These are phyloP conservation scores for Temnothorax curvispinosus DNA, from an alignment of 1,140 invertebrate species.

Conservation along the genomic window DNA sequence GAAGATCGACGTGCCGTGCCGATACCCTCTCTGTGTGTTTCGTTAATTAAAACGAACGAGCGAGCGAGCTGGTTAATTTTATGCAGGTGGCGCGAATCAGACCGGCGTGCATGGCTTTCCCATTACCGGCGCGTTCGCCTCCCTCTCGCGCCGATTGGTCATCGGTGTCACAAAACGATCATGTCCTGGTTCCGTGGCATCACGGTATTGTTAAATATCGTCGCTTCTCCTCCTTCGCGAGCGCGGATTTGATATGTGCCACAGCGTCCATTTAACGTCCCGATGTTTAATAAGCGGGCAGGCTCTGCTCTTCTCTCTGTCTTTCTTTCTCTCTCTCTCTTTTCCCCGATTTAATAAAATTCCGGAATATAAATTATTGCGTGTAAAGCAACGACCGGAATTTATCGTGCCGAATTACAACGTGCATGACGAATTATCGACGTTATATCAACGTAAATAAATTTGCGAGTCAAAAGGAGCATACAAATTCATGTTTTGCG, in stretches of 20 bases:
- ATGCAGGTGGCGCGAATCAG: conserved; percentile 82
- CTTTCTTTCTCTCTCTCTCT: neutral
- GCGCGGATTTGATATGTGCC: conserved; percentile 26
- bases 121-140: conserved; percentile 79
- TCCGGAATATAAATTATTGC: conserved; percentile 57
- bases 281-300: conserved; percentile 53
- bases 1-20: conserved; percentile 75
- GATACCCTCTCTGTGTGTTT: conserved; percentile 81
- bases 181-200: conserved; percentile 68
- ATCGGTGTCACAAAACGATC: conserved; percentile 76
- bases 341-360: conserved; percentile 56
- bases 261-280: conserved; percentile 51
- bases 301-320: neutral
- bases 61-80: conserved; percentile 84
- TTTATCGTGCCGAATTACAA: conserved; percentile 56
- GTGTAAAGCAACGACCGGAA: conserved; percentile 56
- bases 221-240: conserved; percentile 56
- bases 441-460: conserved; percentile 59
- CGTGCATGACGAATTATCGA: conserved; percentile 60
- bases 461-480: conserved; percentile 59
- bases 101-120: conserved; percentile 83
- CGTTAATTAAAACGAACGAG: conserved; percentile 85
- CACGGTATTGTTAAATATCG: conserved; percentile 70
- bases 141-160: conserved; percentile 74
- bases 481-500: conserved; percentile 58